Conservation (phyloP, 2,113 vertebrate genomes). For the Oncorhynchus clarkii region DNA sequence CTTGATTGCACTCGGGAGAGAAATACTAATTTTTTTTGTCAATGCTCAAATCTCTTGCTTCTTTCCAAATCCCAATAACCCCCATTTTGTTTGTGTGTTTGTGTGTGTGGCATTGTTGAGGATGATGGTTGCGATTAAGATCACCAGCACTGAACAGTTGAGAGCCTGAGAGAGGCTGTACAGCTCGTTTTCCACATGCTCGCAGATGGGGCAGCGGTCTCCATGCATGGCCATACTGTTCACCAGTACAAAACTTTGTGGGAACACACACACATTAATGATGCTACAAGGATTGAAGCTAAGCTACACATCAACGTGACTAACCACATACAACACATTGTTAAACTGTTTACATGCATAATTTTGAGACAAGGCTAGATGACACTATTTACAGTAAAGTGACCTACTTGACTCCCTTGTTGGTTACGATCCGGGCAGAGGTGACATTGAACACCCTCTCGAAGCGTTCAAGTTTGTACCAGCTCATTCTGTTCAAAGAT, state of each 20-base stretch:
- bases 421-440: constrained; percentile 75
- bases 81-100: too few species aligned
- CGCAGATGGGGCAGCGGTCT: constrained; percentile 76
- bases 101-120: not conserved
- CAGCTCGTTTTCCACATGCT: constrained; percentile 73
- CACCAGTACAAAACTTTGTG: constrained; percentile 77
- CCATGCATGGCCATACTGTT: constrained; percentile 84
- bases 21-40: too few species aligned
- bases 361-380: too few species aligned
- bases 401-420: constrained; percentile 82
- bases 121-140: not conserved
- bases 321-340: too few species aligned
- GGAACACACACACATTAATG: not conserved
- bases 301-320: not conserved
- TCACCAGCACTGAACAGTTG: constrained; percentile 82
- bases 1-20: too few species aligned
- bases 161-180: constrained; percentile 70
- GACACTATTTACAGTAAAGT: not conserved
- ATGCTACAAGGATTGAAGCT: too few species aligned
- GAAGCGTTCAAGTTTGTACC: constrained; percentile 78
- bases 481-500: constrained; percentile 70
- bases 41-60: too few species aligned
- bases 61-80: too few species aligned
- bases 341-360: too few species aligned
- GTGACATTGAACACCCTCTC: constrained; percentile 77